Base-by-base conservation (phyloP, 2,113 vertebrate species). In the Ascaphus truei region DNA sequence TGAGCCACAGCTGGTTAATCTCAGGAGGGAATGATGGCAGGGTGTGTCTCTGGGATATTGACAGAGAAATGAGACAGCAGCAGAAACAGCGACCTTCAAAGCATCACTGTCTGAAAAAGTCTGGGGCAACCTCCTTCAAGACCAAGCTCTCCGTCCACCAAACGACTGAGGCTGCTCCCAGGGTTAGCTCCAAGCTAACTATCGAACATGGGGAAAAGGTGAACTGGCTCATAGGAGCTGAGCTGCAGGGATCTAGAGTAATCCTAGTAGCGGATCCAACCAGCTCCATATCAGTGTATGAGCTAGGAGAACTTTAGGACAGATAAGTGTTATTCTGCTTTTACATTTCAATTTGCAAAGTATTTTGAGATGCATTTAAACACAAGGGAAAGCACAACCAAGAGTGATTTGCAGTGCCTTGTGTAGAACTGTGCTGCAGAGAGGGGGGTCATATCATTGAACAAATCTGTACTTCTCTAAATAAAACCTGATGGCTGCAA, bases 241-340 rank as follows among this genome's bases (percentile, higher is more conserved):
- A 89, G 57, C 80, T 98, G 60, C 94, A 92, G 78, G 93, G 93
- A 39, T 85, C 84, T 25, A 83, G 75, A 27, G 92, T 76, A 72
- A 77, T 97, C 62, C 72, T 99, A 4, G 93, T 98, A n/a, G 93
- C 94, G 56, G 96, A 99, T 82, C 96, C 94, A 75, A 94, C 86
- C 58, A 86, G 76, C 58, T 85, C 61, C 59, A 59, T 96, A 50
- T 91, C 92, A 0, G 68, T 92, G 2, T 98, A 99, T 76, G 78
- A 85, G 0, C 73, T 98, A 73, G 66, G 62, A 59, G 80, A 83
- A 18, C 34, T 53, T 22, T 89, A 86, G 69, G 26, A 10, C 10
- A 15, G 2, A 2, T 45, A 11, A 9, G 58, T 47, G 2, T 43
- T 43, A 16, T n/a, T n/a, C n/a, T n/a, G n/a, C n/a, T n/a, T n/a